Evolutionary conservation across 2,888 invertebrate species (phyloP).

Genomic region (Erynnis tages): DNA sequence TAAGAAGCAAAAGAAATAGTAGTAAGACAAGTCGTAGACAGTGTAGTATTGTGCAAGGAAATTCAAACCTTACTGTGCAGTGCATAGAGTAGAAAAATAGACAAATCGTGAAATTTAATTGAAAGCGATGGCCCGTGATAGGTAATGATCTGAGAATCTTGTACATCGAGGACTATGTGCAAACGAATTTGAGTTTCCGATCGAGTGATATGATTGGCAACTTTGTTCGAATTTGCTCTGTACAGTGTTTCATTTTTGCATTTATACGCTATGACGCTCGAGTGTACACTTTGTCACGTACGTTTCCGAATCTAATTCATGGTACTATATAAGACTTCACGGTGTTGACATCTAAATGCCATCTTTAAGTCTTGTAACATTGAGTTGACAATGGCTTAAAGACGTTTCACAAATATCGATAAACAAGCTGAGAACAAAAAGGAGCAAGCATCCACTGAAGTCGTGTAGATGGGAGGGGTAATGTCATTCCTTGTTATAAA

Average conservation of each 20-base stretch:
- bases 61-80: conserved; percentile 74
- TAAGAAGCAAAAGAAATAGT: conserved; percentile 56
- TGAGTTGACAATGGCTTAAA: conserved; percentile 8
- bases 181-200: conserved; percentile 43
- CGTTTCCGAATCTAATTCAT: conserved; percentile 11
- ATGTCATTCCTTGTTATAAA: conserved; percentile 67
- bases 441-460: conserved; percentile 44
- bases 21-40: conserved; percentile 61
- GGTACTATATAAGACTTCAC: background rate
- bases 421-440: conserved; percentile 38
- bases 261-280: conserved; percentile 37
- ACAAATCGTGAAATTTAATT: conserved; percentile 48
- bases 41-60: conserved; percentile 67
- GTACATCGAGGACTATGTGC: conserved; percentile 47
- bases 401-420: conserved; percentile 30
- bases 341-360: conserved; percentile 23
- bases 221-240: conserved; percentile 35
- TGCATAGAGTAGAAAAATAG: conserved; percentile 71
- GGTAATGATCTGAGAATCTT: conserved; percentile 47
- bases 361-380: conserved; percentile 6
- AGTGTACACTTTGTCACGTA: conserved; percentile 24
- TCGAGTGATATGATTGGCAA: conserved; percentile 34
- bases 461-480: conserved; percentile 50
- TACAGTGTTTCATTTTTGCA: conserved; percentile 28
- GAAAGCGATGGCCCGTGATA: conserved; percentile 62